These are phyloP conservation scores for Semnornis frantzii DNA, from an alignment of 2,113 vertebrate genomes.

Conservation along the genomic window DNA sequence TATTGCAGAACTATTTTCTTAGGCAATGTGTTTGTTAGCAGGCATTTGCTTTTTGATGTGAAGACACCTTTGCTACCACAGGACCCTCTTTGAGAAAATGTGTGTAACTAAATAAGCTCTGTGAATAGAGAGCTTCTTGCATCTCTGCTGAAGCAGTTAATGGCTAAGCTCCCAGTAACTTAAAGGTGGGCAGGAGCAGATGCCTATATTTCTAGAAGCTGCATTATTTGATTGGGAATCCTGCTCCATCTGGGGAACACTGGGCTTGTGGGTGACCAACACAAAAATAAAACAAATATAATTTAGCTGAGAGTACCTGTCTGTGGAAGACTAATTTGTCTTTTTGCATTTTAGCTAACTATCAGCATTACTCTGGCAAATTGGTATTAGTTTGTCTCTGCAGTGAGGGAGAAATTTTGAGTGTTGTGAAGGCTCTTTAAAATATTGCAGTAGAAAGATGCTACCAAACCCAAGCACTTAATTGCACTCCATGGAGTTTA, in stretches of 20 bases:
- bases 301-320: not conserved
- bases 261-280: not conserved
- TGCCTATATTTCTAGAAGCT: not conserved
- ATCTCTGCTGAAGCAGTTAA: not conserved
- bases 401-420: not conserved
- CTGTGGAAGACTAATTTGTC: not conserved
- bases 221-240: not conserved
- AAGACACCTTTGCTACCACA: not conserved
- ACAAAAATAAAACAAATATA: not conserved
- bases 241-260: not conserved
- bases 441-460: conserved; percentile 12
- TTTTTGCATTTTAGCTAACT: conserved; percentile 10
- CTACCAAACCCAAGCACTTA: conserved; percentile 28
- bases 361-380: not conserved
- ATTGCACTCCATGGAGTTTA: conserved; percentile 53
- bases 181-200: not conserved
- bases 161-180: not conserved
- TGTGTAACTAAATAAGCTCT: not conserved
- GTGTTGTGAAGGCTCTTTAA: conserved; percentile 3
- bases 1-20: not conserved
- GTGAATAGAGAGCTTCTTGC: not conserved
- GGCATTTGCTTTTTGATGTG: not conserved
- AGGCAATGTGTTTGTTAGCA: not conserved
- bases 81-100: not conserved
- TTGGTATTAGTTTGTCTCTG: not conserved